Evolutionary conservation across 2,797 vertebrate species (phyloP), one percentile per base, ranked within the genome.

Genomic region (Adrianichthys oophorus): DNA sequence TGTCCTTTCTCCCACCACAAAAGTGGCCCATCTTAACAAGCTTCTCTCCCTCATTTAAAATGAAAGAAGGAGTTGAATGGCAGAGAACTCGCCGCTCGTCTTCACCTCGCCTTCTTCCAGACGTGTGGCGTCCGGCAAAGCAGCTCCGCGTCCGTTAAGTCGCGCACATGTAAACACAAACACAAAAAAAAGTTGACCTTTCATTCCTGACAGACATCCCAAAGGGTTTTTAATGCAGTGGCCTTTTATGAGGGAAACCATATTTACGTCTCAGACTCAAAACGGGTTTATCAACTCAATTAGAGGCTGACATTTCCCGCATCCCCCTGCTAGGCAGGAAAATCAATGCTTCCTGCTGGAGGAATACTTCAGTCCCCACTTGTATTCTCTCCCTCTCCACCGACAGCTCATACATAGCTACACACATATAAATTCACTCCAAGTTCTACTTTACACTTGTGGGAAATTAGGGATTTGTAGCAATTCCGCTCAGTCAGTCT

Each of bases 211-310:
- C 47, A 70, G 68, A 58, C 70, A 65, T 62, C 65, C 77, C 74
- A 50, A 18, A 52, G 70, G 74, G 71, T 76, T 72, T 79, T 67
- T 79, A 78, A 81, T 58, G 70, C 40, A 18, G 65, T 70, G 77
- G 76, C 78, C 74, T 81, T 87, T 83, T 73, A 80, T 71, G 53
- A 15, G 59, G 59, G 57, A 65, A 70, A 80, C 68, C 75, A 82
- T 85, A 87, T 89, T 89, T 85, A 88, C 42, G 75, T 86, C 69
- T 82, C 79, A 80, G 85, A 87, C 81, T 87, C 85, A 87, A 89
- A 89, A 85, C 52, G 78, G 80, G 85, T 89, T 90, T 83, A 88
- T 90, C 87, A 90, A 89, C 86, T 89, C 87, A 89, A 90, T 90
- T 89, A 90, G 85, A 87, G 79, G 74, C 75, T 89, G 89, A 89